phyloP scores from a whole-genome alignment of 2,797 vertebrate species.

The Darevskia nairensis region DNA sequence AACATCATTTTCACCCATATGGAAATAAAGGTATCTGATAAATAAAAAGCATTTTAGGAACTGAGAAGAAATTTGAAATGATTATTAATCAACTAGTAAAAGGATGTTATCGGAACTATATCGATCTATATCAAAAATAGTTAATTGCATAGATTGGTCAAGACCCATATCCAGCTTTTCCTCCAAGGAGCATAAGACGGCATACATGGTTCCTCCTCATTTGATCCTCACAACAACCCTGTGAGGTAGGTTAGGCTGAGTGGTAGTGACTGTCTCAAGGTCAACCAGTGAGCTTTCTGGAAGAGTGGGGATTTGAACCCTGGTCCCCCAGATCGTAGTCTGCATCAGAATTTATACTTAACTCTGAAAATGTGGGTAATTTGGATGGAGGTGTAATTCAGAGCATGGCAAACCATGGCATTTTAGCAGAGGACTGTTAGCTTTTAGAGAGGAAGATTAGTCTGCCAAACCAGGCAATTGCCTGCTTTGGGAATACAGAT shows the following conservation, averaged over 20 bases:
- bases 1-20: not conserved
- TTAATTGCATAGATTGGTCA: no score
- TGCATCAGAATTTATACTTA: no score
- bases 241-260: no score
- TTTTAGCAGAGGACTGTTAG: not conserved
- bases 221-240: no score
- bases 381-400: not conserved
- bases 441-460: not conserved
- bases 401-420: not conserved
- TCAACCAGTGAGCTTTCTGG: no score
- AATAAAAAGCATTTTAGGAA: not conserved
- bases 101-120: not conserved
- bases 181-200: no score
- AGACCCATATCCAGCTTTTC: no score
- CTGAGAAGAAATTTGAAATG: not conserved
- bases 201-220: no score
- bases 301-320: no score
- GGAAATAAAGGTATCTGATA: not conserved
- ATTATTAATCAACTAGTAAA: not conserved
- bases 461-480: not conserved
- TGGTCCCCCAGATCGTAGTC: no score
- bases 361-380: not conserved
- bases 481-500: not conserved
- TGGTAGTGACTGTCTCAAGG: no score
- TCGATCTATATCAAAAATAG: not conserved